A percentile compares a stretch with the other conserved stretches of the same genome.
Evolutionary conservation across 2,888 invertebrate genomes (phyloP).

Genomic region (Candidula unifasciata): DNA sequence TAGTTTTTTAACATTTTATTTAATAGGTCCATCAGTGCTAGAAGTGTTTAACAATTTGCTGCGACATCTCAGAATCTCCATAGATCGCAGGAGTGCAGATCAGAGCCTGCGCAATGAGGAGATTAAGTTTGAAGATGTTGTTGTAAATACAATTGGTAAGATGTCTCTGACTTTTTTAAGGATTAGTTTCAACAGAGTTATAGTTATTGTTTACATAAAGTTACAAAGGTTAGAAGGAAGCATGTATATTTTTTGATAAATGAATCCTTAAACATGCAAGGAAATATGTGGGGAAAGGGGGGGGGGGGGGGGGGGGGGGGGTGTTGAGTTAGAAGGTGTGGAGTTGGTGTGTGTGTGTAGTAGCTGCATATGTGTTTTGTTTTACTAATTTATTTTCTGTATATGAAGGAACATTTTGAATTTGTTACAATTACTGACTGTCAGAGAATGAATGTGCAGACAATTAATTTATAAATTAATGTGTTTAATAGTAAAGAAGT

Average conservation of each 20-base stretch:
- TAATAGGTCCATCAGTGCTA: slow-evolving; percentile 92
- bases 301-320: no score
- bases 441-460: no score
- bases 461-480: no score
- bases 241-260: background rate
- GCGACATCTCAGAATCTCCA: slow-evolving; percentile 94
- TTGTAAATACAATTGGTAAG: slow-evolving; percentile 90
- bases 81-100: slow-evolving; percentile 80
- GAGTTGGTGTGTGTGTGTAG: no score
- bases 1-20: background rate
- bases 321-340: no score
- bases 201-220: background rate
- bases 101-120: slow-evolving; percentile 77
- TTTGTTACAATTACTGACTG: no score
- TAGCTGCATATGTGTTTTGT: no score
- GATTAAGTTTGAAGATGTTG: slow-evolving; percentile 92
- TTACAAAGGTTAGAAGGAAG: background rate
- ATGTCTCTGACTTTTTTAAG: background rate
- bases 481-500: background rate
- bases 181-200: background rate
- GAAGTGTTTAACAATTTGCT: slow-evolving; percentile 97
- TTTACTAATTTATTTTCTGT: no score
- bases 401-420: no score
- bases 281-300: background rate
- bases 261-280: background rate